Evolutionary conservation across 2,797 vertebrate species (phyloP).

Genomic region (Erithacus rubecula): DNA sequence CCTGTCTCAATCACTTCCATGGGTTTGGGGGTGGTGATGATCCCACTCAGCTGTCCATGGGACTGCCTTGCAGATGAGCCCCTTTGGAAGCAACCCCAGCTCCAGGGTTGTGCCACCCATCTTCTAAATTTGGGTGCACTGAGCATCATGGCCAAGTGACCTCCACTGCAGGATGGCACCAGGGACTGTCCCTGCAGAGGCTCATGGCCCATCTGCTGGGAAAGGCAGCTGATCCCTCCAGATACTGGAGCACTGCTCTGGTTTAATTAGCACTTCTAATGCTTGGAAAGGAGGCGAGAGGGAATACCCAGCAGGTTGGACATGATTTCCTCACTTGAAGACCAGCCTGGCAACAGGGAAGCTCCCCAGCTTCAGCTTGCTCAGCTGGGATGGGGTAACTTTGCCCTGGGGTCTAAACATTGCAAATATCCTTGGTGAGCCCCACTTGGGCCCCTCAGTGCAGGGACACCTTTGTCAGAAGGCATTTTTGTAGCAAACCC

Average conservation of each 20-base stretch:
- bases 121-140: neutral
- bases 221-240: neutral
- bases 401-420: neutral
- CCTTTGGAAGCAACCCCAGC: neutral
- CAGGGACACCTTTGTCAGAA: neutral
- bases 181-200: fast-evolving
- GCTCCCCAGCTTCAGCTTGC: neutral
- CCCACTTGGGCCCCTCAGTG: neutral
- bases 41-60: neutral
- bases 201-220: neutral
- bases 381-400: neutral
- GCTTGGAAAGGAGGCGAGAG: neutral
- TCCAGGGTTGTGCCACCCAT: neutral
- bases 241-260: neutral
- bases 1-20: neutral
- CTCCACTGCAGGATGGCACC: neutral
- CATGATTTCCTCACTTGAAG: neutral
- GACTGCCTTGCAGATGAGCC: neutral
- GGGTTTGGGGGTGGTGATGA: neutral
- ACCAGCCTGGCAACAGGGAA: neutral
- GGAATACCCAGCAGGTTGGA: neutral
- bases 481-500: neutral
- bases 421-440: neutral
- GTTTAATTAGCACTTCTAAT: slow-evolving; percentile 54
- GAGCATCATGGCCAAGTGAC: neutral